Conservation (phyloP, 1,140 invertebrate species). For the Anagrus nilaparvatae region DNA sequence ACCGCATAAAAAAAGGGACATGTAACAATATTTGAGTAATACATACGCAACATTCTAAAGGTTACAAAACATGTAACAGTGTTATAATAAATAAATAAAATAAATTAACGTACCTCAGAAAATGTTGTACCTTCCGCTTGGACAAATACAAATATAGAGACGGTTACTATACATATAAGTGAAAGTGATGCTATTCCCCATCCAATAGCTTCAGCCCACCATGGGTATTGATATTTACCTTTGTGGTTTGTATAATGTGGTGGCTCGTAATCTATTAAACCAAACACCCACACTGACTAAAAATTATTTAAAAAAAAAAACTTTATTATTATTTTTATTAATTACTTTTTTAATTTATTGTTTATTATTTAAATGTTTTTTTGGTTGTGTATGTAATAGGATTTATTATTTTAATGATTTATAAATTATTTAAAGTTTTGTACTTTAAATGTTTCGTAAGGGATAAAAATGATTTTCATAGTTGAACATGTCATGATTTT, state of each 20-base stretch:
- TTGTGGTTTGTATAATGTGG: slow-evolving; percentile 67
- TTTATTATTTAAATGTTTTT: not conserved
- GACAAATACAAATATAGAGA: slow-evolving; percentile 62
- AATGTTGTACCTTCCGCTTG: slow-evolving; percentile 60
- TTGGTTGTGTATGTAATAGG: too few species aligned
- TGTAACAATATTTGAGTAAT: too few species aligned
- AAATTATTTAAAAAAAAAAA: slow-evolving; percentile 17
- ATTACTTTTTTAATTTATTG: not conserved
- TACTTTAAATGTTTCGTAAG: too few species aligned
- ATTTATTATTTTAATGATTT: too few species aligned
- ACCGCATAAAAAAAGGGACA: too few species aligned
- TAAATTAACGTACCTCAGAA: slow-evolving; percentile 60
- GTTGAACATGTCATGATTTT: too few species aligned
- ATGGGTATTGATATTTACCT: slow-evolving; percentile 61
- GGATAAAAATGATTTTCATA: too few species aligned
- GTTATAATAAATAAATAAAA: too few species aligned
- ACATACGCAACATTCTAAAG: too few species aligned
- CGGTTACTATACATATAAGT: slow-evolving; percentile 74
- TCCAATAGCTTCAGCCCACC: slow-evolving; percentile 77
- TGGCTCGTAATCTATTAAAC: slow-evolving; percentile 74
- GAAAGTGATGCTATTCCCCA: slow-evolving; percentile 76
- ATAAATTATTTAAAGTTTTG: too few species aligned
- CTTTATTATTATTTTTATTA: too few species aligned
- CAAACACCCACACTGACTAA: slow-evolving; percentile 75
- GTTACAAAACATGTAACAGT: too few species aligned